Evolutionary conservation across 2,113 vertebrate genomes (phyloP).

Genomic region (Sprattus sprattus): DNA sequence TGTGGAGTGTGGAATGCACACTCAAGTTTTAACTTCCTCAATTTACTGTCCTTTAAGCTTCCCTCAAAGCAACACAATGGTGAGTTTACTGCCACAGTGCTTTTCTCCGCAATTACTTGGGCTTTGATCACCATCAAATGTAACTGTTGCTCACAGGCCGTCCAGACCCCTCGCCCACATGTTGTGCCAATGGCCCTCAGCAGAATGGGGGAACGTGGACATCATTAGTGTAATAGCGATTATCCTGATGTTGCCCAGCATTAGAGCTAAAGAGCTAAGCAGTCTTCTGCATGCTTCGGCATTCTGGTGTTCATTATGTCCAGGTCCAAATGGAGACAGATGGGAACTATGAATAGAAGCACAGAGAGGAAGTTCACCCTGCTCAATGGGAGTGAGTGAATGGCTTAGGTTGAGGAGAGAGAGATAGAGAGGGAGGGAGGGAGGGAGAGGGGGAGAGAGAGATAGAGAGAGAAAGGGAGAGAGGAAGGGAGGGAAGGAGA

Average conservation of each 20-base stretch:
- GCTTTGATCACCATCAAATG: background rate
- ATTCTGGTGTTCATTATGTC: background rate
- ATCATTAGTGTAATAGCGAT: background rate
- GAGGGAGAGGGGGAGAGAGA: background rate
- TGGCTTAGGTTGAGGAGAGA: background rate
- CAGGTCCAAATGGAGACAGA: constrained; percentile 9
- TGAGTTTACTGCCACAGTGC: background rate
- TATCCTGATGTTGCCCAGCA: background rate
- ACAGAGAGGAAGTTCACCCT: constrained; percentile 3
- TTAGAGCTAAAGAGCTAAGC: background rate
- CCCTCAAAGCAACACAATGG: background rate
- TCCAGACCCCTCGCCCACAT: background rate
- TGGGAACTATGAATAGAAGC: constrained; percentile 15
- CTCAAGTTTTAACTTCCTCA: background rate
- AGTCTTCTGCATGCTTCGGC: background rate
- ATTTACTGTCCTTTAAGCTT: background rate
- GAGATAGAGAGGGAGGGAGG: background rate
- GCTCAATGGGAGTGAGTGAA: background rate
- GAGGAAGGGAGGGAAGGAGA: background rate
- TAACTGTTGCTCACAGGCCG: background rate
- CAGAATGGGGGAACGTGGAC: background rate
- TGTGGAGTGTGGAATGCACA: background rate
- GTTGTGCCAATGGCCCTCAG: background rate
- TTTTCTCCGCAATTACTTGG: background rate
- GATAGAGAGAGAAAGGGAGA: background rate